Evolutionary conservation across 2,113 vertebrate genomes (phyloP), one percentile per base, ranked within the genome.

Genomic region (Acanthisitta chloris): DNA sequence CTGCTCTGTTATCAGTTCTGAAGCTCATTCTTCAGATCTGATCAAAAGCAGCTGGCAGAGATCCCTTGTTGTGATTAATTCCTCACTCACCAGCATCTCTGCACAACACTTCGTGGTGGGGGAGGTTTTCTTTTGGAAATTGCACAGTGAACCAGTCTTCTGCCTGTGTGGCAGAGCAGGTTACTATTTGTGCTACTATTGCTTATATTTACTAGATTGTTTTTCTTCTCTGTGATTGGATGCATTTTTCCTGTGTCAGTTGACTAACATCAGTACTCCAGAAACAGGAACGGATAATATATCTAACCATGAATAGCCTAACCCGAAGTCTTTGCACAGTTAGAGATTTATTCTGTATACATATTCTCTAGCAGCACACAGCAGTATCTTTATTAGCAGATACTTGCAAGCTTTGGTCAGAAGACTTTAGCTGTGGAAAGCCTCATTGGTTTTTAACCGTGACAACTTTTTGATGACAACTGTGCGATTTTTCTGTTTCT

Each of bases 41-140:
- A 86, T 94, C 90, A 76, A 83, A 88, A 92, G 93, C 66, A 90
- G 52, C 69, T 92, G 92, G 96, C 93, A 71, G 88, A 86, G 90
- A 88, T 94, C 90, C 79, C 17, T 3, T 58, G 77, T 77, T 82
- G 69, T 89, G 93, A 97, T 95, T 94, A 92, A 92, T 93, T 81
- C 86, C 86, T 83, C 77, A 4, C 92, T 86, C 70, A 8, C 51
- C 42, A 25, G 16, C 65, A 12, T 78, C 77, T 67, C 80, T 52
- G 81, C 83, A 31, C 91, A 84, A 76, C 81, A 31, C 72, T 95
- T 74, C 0, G 3, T 25, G 73, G 69, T 67, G 81, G 91, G 73
- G 84, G 70, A 1, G 67, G 74, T 29, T 92, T 94, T 81, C 46
- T 69, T 65, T 79, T 15, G 24, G 70, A 86, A 62, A 69, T 24